A percentile compares a stretch with the other conserved stretches of the same genome.
Conservation (phyloP, 2,797 vertebrate genomes). For the Bovichtus variegatus region DNA sequence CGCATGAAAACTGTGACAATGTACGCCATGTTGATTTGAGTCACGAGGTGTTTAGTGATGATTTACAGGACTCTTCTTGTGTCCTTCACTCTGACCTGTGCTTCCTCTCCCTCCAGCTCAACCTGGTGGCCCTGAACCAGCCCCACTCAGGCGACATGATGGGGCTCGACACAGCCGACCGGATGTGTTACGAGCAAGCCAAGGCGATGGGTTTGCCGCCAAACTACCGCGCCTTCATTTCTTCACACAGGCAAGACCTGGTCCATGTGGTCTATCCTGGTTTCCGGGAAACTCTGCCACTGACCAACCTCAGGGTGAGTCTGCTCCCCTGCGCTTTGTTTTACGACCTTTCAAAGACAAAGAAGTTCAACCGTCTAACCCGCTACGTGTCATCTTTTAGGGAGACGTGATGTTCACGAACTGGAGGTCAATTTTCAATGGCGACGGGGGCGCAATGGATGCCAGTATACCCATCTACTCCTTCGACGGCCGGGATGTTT, state of each 20-base stretch:
- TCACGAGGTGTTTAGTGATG: background rate
- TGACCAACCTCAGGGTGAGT: conserved; percentile 94
- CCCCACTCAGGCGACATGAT: conserved; percentile 91
- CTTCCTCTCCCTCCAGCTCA: conserved; percentile 83
- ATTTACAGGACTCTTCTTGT: background rate
- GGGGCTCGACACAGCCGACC: conserved; percentile 85
- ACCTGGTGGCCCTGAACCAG: conserved; percentile 92
- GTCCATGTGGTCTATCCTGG: conserved; percentile 76
- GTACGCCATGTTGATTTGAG: no score
- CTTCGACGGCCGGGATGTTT: conserved; percentile 93
- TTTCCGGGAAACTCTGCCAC: conserved; percentile 75
- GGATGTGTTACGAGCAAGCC: conserved; percentile 93
- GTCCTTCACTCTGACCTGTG: background rate
- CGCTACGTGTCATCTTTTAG: conserved; percentile 66
- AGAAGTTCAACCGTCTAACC: background rate
- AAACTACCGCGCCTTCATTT: conserved; percentile 94
- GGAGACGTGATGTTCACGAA: conserved; percentile 93
- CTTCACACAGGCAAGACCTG: conserved; percentile 87
- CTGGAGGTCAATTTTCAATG: conserved; percentile 92
- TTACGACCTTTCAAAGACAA: background rate
- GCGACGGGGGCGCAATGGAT: conserved; percentile 84
- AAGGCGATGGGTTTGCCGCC: conserved; percentile 90
- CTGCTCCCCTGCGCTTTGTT: no score
- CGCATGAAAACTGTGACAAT: background rate
- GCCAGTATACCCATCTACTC: conserved; percentile 92